Evolutionary conservation across 2,888 invertebrate genomes (phyloP), one percentile per base, ranked within the genome.

Genomic region (Agonopterix subpropinquella): DNA sequence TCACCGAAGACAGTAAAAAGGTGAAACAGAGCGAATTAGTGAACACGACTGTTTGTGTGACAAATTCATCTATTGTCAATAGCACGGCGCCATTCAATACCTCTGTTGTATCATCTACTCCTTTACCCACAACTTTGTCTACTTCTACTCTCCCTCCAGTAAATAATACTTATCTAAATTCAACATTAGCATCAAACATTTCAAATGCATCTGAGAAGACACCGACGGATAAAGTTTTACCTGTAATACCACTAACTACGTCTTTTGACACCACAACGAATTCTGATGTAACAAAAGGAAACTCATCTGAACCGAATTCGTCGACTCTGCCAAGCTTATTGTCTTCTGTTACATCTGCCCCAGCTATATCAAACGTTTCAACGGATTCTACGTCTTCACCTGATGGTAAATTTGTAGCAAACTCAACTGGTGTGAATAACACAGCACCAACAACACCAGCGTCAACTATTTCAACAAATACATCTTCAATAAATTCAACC

Each of bases 1-100:
- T 88, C 51, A 77, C 78, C 3, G 69, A 77, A 53, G 77, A 67
- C 2, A 73, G 79, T 53, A 67, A 65, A 15, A 72, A 68, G 51
- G 53, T 64, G 39, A 52, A 59, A 51, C 49, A 50, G 48, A 55
- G 47, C 52, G 47, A 50, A 37, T 54, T 58, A 11, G 57, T 66
- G 4, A 77, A 77, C 43, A 60, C 64, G 47, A 80, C 75, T 18
- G 70, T 75, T 8, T 82, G 82, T 56, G 66, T 69, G 1, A 75
- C 76, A 4, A 77, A 78, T 43, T 63, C 65, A 35, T 72, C 71
- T 35, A 52, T 66, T 4, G 58, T 65, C n/a, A 72, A 69, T 47
- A 67, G 62, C 47, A 57, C 61, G 11, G 36, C 45, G 10, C 51
- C 48, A 0, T 39, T 39, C n/a, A 42, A 42, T 42, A 42, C 13